Base-by-base conservation (phyloP, 2,888 invertebrate species). In the Candidula unifasciata region DNA sequence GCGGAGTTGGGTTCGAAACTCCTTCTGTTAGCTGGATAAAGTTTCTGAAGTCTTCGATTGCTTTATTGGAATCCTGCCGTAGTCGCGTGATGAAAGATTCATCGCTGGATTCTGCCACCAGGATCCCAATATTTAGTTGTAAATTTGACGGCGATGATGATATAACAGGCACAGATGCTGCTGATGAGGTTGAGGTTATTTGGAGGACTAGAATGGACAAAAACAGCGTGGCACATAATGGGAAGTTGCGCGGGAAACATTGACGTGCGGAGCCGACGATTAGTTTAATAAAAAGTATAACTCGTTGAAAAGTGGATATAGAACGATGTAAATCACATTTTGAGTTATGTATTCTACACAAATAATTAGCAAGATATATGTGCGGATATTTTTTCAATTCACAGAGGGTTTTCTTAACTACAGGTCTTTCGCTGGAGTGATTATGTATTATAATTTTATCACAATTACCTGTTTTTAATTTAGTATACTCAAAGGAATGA, bases 71-170 rank as follows among this genome's bases (percentile, higher is more conserved):
- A 21, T 24, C 37, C 2, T 27, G 1, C 13, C 30, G 21, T 18
- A 80, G 18, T 21, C n/a, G 27, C 21, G 30, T 0, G 1, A 30
- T 8, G 35, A 80, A 84, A 24, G 3, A 1, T 2, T 0, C 44
- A 71, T 84, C 80, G 52, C 80, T 74, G 0, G 74, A 66, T 54
- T 84, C 80, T 21, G 73, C 84, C 79, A 84, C 83, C 83, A 83
- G 83, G 79, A 83, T 83, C 78, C 83, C 83, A 83, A 83, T 66
- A 21, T 57, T 78, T 21, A 83, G 21, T 10, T 66, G n/a, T 24
- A 73, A 27, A n/a, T 30, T 54, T 24, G 74, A 18, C 33, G 73
- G 33, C 18, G 52, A n/a, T 6, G 54, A 44, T 37, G 57, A 30
- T 64, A 44, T 18, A 3, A 37, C 27, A 8, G 6, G 5, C 64